Percentiles rank a stretch among this genome's conserved stretches.
phyloP scores from a whole-genome alignment of 2,113 vertebrate species.

The Podarcis muralis region DNA sequence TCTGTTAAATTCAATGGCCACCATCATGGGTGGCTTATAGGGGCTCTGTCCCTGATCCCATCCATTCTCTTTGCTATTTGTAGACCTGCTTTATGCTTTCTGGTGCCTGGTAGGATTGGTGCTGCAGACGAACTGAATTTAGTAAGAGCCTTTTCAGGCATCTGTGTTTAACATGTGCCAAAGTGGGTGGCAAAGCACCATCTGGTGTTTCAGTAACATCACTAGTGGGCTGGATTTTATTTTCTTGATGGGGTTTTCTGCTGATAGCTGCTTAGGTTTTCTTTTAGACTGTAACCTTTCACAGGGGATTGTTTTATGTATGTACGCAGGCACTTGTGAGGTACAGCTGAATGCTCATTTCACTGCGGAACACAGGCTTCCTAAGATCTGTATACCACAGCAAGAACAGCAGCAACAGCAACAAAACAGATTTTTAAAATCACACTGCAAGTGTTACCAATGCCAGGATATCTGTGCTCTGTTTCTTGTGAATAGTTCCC shows the following conservation, averaged over 20 bases:
- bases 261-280: background rate
- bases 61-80: background rate
- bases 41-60: background rate
- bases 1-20: background rate
- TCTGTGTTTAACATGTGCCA: background rate
- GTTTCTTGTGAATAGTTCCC: too few species aligned
- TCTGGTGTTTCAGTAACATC: slow-evolving; percentile 6
- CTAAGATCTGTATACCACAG: background rate
- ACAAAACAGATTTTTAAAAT: background rate
- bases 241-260: background rate
- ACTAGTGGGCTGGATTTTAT: background rate
- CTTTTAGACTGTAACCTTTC: background rate
- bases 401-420: background rate
- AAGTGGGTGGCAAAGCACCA: slow-evolving; percentile 12
- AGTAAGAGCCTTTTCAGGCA: background rate
- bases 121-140: background rate
- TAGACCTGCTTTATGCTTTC: background rate
- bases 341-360: background rate
- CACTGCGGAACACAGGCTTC: background rate
- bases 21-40: background rate
- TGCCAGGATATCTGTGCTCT: too few species aligned
- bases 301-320: background rate
- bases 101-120: background rate
- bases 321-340: background rate
- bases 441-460: too few species aligned